Percentiles rank a stretch among this genome's conserved stretches.
These are phyloP conservation scores for Galendromus occidentalis DNA, from an alignment of 1,140 invertebrate genomes.

Conservation along the genomic window DNA sequence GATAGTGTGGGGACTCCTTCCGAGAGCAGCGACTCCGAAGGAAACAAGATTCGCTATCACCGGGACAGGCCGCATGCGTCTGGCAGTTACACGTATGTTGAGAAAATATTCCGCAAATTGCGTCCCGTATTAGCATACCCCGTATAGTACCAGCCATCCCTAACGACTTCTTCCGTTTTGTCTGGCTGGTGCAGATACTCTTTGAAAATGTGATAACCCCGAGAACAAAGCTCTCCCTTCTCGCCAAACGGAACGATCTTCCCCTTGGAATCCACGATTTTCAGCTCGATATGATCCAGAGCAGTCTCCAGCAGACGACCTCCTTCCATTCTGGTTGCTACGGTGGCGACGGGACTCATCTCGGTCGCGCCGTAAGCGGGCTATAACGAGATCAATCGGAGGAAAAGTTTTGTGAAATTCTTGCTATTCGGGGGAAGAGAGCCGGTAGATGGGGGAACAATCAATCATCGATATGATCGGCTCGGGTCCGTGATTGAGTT, in stretches of 20 bases:
- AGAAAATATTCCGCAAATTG: too few species aligned
- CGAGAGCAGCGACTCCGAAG: too few species aligned
- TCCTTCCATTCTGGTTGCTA: conserved; percentile 25
- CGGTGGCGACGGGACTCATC: conserved; percentile 47
- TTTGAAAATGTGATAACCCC: conserved; percentile 61
- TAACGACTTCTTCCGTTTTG: conserved; percentile 52
- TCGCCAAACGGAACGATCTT: conserved; percentile 47
- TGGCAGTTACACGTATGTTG: too few species aligned
- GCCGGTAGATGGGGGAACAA: too few species aligned
- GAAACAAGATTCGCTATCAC: too few species aligned
- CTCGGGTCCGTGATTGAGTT: not conserved
- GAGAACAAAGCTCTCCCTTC: conserved; percentile 57
- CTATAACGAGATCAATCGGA: conserved; percentile 28
- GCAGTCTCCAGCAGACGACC: conserved; percentile 23
- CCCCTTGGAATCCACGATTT: conserved; percentile 50
- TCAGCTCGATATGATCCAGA: conserved; percentile 51
- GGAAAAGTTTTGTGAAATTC: too few species aligned
- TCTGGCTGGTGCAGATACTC: conserved; percentile 65
- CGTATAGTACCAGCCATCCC: conserved; percentile 61
- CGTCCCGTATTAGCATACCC: conserved; percentile 38
- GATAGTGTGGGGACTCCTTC: too few species aligned
- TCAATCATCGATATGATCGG: not conserved
- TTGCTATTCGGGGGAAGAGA: too few species aligned
- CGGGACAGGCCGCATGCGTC: too few species aligned
- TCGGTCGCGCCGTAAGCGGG: conserved; percentile 74